These are phyloP conservation scores for Loripinus fragilis DNA, from an alignment of 2,888 invertebrate genomes.

Conservation along the genomic window DNA sequence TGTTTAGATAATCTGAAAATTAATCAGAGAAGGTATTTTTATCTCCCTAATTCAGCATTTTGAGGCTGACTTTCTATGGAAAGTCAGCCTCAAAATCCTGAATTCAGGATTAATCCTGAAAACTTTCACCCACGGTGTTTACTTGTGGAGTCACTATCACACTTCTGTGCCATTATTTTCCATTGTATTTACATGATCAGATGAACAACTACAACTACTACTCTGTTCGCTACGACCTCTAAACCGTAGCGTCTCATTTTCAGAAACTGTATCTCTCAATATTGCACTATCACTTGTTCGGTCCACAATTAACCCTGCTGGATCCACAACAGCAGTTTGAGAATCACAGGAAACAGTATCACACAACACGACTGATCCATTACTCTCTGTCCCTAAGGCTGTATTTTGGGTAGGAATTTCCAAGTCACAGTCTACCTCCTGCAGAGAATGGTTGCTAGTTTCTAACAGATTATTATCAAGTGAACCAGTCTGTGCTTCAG, in stretches of 20 bases:
- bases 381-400: background rate
- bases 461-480: slow-evolving; percentile 8
- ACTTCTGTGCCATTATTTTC: background rate
- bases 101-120: too few species aligned
- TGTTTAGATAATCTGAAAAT: too few species aligned
- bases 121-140: too few species aligned
- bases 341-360: slow-evolving; percentile 3
- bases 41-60: too few species aligned
- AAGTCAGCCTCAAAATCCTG: too few species aligned
- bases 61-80: too few species aligned
- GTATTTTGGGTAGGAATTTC: background rate
- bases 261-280: background rate
- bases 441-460: background rate
- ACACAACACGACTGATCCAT: background rate
- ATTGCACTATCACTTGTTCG: background rate
- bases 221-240: background rate
- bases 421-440: background rate
- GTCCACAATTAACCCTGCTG: background rate
- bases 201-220: background rate
- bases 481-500: background rate
- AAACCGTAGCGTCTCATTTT: background rate
- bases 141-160: background rate
- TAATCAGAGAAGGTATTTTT: too few species aligned
- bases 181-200: background rate
- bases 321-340: background rate